Base-by-base conservation (phyloP, 2,113 vertebrate species). In the Tinamus guttatus region DNA sequence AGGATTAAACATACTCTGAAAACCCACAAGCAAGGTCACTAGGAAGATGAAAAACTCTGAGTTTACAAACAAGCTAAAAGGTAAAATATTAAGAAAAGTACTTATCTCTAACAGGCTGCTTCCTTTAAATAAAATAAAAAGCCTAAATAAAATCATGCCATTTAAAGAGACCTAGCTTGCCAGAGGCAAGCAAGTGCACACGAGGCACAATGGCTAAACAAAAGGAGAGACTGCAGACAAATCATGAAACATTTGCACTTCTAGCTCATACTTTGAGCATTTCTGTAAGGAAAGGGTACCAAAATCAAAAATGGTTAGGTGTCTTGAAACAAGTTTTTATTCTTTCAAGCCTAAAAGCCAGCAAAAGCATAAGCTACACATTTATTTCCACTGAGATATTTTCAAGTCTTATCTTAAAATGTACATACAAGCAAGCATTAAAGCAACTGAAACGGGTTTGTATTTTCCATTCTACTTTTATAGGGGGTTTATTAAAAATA, bases 111-210 rank as follows among this genome's bases (percentile, higher is more conserved):
- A 0, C 18, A 85, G 30, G 4, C 24, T 89, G 43, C 11, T 74
- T 65, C 38, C 68, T 89, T 83, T 63, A 85, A 83, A 82, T 75
- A 90, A 85, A 95, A 71, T 83, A 91, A 68, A 47, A 56, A 88
- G 78, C 36, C 2, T 3, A 87, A 87, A 24, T 27, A 76, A 87
- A 95, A 34, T 58, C 0, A n/a, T 83, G 41, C 24, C 34, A 64
- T 60, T 91, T 81, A 56, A 83, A 80, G 76, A 24, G 19, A 83
- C 22, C 22, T n/a, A 51, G 13, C 25, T 81, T 77, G 47, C 41
- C 64, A 71, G 59, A 68, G 84, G 49, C 25, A 93, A 80, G 62
- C 5, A 77, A 94, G 24, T 17, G 9, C 9, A 67, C 12, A 45
- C 15, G 19, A 93, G 21, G 36, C 34, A 82, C 38, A 83, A 85